phyloP scores from a whole-genome alignment of 1,140 invertebrate genomes.

The Drosophila rufa region DNA sequence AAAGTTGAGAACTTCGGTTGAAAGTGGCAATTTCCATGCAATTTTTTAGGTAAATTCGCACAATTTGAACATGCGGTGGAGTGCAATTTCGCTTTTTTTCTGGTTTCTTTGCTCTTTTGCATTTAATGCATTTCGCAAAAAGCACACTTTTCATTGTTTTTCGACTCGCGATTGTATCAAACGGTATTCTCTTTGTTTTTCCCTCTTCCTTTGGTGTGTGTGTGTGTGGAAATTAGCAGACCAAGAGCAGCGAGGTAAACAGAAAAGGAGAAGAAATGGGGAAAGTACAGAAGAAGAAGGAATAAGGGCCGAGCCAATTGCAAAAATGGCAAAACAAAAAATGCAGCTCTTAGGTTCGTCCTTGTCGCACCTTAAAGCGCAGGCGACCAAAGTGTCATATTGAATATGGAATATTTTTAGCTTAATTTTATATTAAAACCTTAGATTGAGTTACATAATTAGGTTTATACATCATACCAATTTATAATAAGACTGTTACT shows the following conservation, averaged over 20 bases:
- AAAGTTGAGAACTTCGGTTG: conserved; percentile 1
- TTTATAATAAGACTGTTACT: too few relatives aligned
- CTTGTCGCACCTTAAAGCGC: conserved; percentile 17
- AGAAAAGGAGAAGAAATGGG: conserved; percentile 7
- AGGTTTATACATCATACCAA: too few relatives aligned
- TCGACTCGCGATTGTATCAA: conserved; percentile 19
- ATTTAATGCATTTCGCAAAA: conserved; percentile 64
- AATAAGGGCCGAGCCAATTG: conserved; percentile 19
- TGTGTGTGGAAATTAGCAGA: conserved; percentile 49
- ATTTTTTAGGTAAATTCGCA: conserved; percentile 29
- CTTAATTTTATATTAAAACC: too few relatives aligned
- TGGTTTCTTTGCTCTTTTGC: conserved; percentile 11
- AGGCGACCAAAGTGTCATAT: conserved; percentile 21
- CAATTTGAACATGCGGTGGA: conserved; percentile 76
- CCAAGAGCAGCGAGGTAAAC: conserved; percentile 9
- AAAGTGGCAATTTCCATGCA: conserved; percentile 35
- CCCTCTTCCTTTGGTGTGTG: conserved; percentile 11
- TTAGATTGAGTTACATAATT: too few relatives aligned
- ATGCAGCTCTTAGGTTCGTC: conserved; percentile 29
- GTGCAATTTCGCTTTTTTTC: conserved; percentile 42
- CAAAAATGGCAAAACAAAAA: conserved; percentile 36
- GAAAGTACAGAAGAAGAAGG: background rate
- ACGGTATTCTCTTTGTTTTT: conserved; percentile 22
- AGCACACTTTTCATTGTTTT: conserved; percentile 52
- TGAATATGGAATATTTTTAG: background rate